These are phyloP conservation scores for Theretra japonica DNA, from an alignment of 2,888 invertebrate species.

Conservation along the genomic window DNA sequence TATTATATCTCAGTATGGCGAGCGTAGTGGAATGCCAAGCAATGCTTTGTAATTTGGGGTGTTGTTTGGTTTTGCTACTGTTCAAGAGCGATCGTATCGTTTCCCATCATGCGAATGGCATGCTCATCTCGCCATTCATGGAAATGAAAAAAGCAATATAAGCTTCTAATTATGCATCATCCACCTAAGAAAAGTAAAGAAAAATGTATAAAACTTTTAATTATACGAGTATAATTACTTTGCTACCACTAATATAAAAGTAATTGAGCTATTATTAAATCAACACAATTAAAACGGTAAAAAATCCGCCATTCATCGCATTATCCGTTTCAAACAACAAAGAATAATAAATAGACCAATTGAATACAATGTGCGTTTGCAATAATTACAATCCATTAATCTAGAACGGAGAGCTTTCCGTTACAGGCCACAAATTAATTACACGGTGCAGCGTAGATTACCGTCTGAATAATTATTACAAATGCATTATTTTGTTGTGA, in stretches of 20 bases:
- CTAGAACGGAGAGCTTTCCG: conserved; percentile 66
- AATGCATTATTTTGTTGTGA: conserved; percentile 31
- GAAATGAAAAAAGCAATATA: too few species aligned
- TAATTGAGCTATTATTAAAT: neutral
- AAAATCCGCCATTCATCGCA: neutral
- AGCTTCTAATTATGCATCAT: too few species aligned
- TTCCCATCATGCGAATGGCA: too few species aligned
- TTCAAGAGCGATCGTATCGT: too few species aligned
- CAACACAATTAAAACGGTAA: neutral
- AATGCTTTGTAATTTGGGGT: too few species aligned
- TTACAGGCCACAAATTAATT: conserved; percentile 70
- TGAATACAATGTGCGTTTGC: conserved; percentile 42
- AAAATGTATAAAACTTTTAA: too few species aligned
- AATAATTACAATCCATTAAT: conserved; percentile 73
- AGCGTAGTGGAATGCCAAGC: too few species aligned
- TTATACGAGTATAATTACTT: too few species aligned
- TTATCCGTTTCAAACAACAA: conserved; percentile 25
- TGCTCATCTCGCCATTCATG: too few species aligned
- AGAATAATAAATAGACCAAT: conserved; percentile 27
- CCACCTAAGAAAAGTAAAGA: too few species aligned
- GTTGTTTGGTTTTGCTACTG: too few species aligned
- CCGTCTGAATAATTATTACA: conserved; percentile 28
- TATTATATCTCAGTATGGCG: too few species aligned
- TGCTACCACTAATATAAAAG: neutral
- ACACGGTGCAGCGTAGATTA: conserved; percentile 31